Evolutionary conservation across 2,888 invertebrate genomes (phyloP).

Genomic region (Hemicrepidius hirtus): DNA sequence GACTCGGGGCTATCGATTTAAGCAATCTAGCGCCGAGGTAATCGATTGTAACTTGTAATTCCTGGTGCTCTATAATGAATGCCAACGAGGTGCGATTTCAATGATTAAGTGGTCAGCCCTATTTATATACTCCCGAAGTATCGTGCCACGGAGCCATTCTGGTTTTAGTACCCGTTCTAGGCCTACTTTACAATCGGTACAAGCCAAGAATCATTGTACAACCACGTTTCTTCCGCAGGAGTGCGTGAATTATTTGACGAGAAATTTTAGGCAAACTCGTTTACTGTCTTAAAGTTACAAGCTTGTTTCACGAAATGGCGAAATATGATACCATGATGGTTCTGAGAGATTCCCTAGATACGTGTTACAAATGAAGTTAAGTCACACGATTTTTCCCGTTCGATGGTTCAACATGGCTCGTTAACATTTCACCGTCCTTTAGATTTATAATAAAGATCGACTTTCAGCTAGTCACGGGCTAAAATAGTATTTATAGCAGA

Average conservation of each 20-base stretch:
- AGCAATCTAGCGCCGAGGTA: slow-evolving; percentile 37
- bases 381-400: slow-evolving; percentile 16
- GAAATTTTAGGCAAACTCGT: slow-evolving; percentile 1
- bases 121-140: slow-evolving; percentile 43
- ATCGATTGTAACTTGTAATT: slow-evolving; percentile 50
- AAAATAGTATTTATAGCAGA: slow-evolving; percentile 14
- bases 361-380: slow-evolving; percentile 15
- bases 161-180: slow-evolving; percentile 30
- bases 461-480: slow-evolving; percentile 8
- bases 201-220: slow-evolving; percentile 39
- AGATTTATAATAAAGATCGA: slow-evolving; percentile 27
- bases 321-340: slow-evolving; percentile 22
- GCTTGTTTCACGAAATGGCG: slow-evolving; percentile 36
- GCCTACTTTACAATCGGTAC: slow-evolving; percentile 38
- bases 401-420: slow-evolving; percentile 16
- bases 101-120: slow-evolving; percentile 52
- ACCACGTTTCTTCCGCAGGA: background rate
- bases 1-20: slow-evolving; percentile 45
- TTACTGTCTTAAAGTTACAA: slow-evolving; percentile 30
- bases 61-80: slow-evolving; percentile 49
- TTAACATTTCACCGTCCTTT: slow-evolving; percentile 32
- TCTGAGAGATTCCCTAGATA: background rate
- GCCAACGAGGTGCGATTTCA: slow-evolving; percentile 52
- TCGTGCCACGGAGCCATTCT: slow-evolving; percentile 47
- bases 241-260: slow-evolving; percentile 2